Evolutionary conservation across 1,140 invertebrate species (phyloP).

Genomic region (Rhopalosiphum padi): DNA sequence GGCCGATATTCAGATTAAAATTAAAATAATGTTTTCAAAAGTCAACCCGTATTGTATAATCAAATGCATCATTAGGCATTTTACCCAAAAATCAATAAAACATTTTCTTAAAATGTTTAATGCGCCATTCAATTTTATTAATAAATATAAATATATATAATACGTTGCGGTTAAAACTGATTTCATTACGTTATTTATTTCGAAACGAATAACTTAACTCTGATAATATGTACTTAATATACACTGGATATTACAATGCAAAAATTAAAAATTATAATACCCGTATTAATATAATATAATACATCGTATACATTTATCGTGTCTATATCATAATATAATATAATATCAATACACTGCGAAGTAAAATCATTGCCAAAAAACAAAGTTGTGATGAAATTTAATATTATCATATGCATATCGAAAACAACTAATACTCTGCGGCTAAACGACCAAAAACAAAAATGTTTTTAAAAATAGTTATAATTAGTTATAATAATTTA

Average conservation of each 20-base stretch:
- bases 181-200: background rate
- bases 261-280: background rate
- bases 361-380: background rate
- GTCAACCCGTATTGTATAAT: background rate
- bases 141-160: background rate
- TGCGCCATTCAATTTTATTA: background rate
- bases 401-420: background rate
- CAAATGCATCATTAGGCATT: background rate
- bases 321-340: too few relatives aligned
- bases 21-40: background rate
- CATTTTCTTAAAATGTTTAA: background rate
- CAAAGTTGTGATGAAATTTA: background rate
- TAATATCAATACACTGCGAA: background rate
- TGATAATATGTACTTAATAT: background rate
- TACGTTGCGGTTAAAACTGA: background rate
- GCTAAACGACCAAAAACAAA: background rate
- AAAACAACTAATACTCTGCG: background rate
- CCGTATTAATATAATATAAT: background rate
- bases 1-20: background rate
- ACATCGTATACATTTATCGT: background rate
- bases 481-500: background rate
- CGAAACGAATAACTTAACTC: background rate
- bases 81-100: background rate
- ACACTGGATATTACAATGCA: too few relatives aligned
- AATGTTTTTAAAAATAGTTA: background rate